These are phyloP conservation scores for Lysandra coridon DNA, from an alignment of 2,888 invertebrate genomes.

Conservation along the genomic window DNA sequence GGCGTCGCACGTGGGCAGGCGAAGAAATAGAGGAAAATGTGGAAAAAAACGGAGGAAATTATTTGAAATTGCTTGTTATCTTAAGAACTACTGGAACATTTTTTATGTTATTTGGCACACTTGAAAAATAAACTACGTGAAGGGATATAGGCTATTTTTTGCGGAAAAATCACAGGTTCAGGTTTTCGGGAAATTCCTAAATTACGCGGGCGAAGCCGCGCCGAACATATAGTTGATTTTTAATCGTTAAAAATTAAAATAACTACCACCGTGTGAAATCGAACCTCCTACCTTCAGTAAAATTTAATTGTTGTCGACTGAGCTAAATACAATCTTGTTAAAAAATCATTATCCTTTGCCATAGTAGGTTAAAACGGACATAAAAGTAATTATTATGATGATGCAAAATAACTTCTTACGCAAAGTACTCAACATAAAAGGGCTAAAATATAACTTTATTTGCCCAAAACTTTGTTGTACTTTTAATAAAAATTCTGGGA, in stretches of 20 bases:
- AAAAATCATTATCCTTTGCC: not conserved
- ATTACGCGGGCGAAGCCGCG: too few relatives aligned
- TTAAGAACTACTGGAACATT: too few relatives aligned
- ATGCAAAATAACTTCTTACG: not conserved
- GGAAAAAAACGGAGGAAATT: too few relatives aligned
- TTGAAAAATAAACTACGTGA: too few relatives aligned
- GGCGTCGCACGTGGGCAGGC: too few relatives aligned
- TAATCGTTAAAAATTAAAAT: not conserved
- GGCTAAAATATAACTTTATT: not conserved
- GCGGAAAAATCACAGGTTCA: too few relatives aligned
- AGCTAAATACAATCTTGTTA: not conserved
- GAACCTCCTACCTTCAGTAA: not conserved
- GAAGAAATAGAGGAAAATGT: too few relatives aligned
- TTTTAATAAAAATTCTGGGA: constrained; percentile 9
- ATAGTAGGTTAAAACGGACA: not conserved
- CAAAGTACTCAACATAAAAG: not conserved
- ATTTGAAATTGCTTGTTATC: too few relatives aligned
- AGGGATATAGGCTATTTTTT: too few relatives aligned
- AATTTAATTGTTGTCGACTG: not conserved
- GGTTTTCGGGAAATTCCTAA: too few relatives aligned
- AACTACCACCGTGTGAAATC: not conserved
- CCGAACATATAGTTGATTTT: too few relatives aligned
- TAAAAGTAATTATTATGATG: not conserved
- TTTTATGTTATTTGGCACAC: too few relatives aligned
- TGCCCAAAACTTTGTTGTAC: not conserved